Percentiles rank a stretch among this genome's conserved stretches.
Evolutionary conservation across 2,797 vertebrate species (phyloP).

Genomic region (Parauchenoglanis ngamensis): DNA sequence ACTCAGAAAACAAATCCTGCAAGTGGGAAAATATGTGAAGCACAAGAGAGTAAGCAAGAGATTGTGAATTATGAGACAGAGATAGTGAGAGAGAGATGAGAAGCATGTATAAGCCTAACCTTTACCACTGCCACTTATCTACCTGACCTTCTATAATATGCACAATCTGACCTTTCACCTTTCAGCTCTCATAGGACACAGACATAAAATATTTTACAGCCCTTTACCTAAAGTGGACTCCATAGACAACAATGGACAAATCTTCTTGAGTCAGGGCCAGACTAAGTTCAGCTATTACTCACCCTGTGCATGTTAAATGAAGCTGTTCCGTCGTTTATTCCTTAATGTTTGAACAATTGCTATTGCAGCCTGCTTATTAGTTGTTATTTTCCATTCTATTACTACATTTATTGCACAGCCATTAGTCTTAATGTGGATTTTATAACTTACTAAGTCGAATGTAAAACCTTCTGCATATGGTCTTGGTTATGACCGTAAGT

Average conservation of each 20-base stretch:
- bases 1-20: background rate
- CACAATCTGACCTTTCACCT: conserved; percentile 22
- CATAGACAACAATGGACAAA: background rate
- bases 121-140: conserved; percentile 26
- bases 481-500: background rate
- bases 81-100: background rate
- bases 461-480: background rate
- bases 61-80: background rate
- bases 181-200: conserved; percentile 21
- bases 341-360: background rate
- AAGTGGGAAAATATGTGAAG: background rate
- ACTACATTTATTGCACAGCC: background rate
- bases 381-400: background rate
- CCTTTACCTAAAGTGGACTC: background rate
- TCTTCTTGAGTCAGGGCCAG: background rate
- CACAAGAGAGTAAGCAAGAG: background rate
- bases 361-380: background rate
- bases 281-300: background rate
- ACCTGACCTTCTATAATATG: conserved; percentile 25
- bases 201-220: conserved; percentile 64
- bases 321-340: background rate
- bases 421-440: conserved; percentile 1
- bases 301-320: background rate
- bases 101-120: conserved; percentile 16
- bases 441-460: conserved; percentile 3